Evolutionary conservation across 2,113 vertebrate genomes (phyloP).

Genomic region (Coptodon bakossiorum): DNA sequence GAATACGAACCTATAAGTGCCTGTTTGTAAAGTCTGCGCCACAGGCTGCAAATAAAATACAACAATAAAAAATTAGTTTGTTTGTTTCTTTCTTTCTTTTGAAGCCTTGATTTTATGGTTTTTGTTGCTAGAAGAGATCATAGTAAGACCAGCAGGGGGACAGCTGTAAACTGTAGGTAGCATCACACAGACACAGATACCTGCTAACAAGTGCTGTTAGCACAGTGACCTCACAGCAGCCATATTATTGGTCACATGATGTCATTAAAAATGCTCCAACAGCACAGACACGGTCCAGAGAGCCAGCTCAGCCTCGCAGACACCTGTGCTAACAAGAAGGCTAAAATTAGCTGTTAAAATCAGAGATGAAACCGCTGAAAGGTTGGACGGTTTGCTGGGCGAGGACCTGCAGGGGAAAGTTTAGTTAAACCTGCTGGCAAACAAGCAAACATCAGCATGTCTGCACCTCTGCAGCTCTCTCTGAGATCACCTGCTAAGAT

Average conservation of each 20-base stretch:
- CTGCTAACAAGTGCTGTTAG: not conserved
- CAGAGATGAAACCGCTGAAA: not conserved
- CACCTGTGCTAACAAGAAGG: not conserved
- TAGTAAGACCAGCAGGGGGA: fast-evolving
- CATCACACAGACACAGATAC: not conserved
- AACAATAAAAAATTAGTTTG: not conserved
- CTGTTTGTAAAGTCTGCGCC: not conserved
- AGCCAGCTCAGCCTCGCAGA: not conserved
- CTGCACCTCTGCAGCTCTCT: not conserved
- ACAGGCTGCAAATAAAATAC: not conserved
- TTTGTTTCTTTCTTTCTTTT: not conserved
- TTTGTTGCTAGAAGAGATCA: not conserved
- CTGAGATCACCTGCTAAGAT: not conserved
- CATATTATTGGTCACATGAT: not conserved
- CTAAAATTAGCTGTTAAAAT: not conserved
- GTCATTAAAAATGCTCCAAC: not conserved
- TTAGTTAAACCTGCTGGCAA: not conserved
- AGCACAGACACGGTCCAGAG: not conserved
- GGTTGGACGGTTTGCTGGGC: not conserved
- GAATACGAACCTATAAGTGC: not conserved
- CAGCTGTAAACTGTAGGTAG: not conserved
- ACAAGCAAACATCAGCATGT: not conserved
- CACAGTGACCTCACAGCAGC: not conserved
- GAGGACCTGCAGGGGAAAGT: not conserved
- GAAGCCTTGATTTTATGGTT: not conserved